Percentiles rank a stretch among this genome's conserved stretches.
phyloP scores from a whole-genome alignment of 64 coral and sea anemone genomes.

The Actinia tenebrosa region DNA sequence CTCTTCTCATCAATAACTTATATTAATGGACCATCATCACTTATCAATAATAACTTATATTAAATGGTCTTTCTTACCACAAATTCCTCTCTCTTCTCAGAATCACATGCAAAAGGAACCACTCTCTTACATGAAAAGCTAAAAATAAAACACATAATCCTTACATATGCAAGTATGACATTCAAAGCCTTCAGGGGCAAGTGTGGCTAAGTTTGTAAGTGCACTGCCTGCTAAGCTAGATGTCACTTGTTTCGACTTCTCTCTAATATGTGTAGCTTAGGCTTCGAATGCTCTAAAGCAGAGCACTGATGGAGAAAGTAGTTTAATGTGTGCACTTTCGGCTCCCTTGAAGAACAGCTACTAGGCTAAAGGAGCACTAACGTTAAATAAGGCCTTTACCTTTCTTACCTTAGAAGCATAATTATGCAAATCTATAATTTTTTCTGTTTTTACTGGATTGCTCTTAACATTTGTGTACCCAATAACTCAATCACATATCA shows the following conservation, averaged over 20 bases:
- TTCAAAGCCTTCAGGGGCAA: not conserved
- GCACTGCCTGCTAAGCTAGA: no score
- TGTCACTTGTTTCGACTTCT: no score
- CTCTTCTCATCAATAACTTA: no score
- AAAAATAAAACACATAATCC: not conserved
- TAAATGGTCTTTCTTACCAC: not conserved
- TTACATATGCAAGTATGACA: not conserved
- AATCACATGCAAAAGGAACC: constrained; percentile 36
- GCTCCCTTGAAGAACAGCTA: no score
- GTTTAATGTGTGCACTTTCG: no score
- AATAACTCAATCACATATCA: not conserved
- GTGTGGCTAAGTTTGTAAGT: no score
- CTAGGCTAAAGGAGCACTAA: no score
- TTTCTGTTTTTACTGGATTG: not conserved
- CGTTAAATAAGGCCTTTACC: no score
- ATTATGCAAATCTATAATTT: no score
- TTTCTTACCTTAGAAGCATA: not conserved
- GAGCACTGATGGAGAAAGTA: no score
- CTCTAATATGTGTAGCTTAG: no score
- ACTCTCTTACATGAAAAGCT: constrained; percentile 28
- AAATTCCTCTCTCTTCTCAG: constrained; percentile 16
- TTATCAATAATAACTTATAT: not conserved
- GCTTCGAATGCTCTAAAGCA: no score
- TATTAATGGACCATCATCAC: not conserved
- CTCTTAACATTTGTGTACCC: not conserved